Evolutionary conservation across 1,140 invertebrate species (phyloP).

Genomic region (Atta texana): DNA sequence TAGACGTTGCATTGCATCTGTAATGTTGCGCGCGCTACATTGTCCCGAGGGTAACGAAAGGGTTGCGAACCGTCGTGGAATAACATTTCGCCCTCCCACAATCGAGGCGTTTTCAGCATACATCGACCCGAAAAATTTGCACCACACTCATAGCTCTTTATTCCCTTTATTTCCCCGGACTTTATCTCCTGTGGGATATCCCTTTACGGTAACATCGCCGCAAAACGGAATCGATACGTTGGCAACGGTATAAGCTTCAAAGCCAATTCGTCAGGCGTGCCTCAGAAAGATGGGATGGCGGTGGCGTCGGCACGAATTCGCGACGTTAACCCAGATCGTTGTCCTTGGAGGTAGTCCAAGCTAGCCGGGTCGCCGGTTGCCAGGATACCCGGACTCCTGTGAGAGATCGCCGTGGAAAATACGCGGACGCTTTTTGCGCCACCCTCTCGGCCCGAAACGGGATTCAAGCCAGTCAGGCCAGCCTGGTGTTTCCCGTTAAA

Average conservation of each 20-base stretch:
- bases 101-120: background rate
- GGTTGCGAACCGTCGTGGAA: conserved; percentile 3
- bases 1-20: conserved; percentile 24
- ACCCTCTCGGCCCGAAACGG: conserved; percentile 50
- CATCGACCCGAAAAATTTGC: conserved; percentile 39
- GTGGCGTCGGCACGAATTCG: conserved; percentile 69
- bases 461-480: conserved; percentile 38
- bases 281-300: conserved; percentile 42
- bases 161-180: conserved; percentile 48
- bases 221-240: conserved; percentile 66
- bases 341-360: conserved; percentile 82
- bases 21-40: conserved; percentile 2
- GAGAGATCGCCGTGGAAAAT: conserved; percentile 69
- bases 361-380: conserved; percentile 66
- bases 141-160: background rate
- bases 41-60: conserved; percentile 10
- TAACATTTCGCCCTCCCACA: conserved; percentile 2
- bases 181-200: conserved; percentile 31
- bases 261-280: conserved; percentile 64
- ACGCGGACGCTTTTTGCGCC: conserved; percentile 69
- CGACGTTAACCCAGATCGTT: conserved; percentile 81
- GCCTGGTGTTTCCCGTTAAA: conserved; percentile 47
- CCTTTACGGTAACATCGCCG: conserved; percentile 35
- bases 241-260: conserved; percentile 56
- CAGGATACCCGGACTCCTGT: conserved; percentile 72